Evolutionary conservation across 2,888 invertebrate species (phyloP).

Genomic region (Lithodes maja): DNA sequence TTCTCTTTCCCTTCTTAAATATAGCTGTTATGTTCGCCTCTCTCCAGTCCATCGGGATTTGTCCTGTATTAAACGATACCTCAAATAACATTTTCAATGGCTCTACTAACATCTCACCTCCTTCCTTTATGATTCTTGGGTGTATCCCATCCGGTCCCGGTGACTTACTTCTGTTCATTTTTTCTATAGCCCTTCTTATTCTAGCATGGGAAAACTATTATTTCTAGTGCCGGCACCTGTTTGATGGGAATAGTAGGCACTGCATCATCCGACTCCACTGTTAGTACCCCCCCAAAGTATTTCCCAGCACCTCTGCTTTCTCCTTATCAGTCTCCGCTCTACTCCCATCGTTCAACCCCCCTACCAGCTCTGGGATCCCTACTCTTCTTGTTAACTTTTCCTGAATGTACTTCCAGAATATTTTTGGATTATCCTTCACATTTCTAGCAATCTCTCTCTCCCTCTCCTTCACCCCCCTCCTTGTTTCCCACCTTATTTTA

Average conservation of each 20-base stretch:
- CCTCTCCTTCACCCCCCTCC: background rate
- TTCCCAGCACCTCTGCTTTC: background rate
- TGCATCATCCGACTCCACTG: background rate
- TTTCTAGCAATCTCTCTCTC: too few relatives aligned
- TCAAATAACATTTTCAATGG: background rate
- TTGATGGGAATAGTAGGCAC: background rate
- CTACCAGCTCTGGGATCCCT: background rate
- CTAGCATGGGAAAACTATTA: background rate
- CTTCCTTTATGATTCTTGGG: background rate
- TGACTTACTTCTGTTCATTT: background rate
- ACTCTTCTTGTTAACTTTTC: slow-evolving; percentile 12
- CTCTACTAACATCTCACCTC: background rate
- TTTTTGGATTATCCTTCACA: background rate
- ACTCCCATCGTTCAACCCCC: background rate
- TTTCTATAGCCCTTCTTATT: too few relatives aligned
- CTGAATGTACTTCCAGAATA: background rate
- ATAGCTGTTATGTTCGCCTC: too few relatives aligned
- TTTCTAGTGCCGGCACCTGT: background rate
- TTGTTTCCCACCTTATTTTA: background rate
- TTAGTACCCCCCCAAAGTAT: background rate
- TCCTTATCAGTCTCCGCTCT: slow-evolving; percentile 5
- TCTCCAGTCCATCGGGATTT: background rate
- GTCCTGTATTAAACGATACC: background rate
- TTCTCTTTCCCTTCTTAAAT: too few relatives aligned
- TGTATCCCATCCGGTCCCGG: background rate